phyloP scores from a whole-genome alignment of 2,888 invertebrate genomes.

The Nasonia oneida region DNA sequence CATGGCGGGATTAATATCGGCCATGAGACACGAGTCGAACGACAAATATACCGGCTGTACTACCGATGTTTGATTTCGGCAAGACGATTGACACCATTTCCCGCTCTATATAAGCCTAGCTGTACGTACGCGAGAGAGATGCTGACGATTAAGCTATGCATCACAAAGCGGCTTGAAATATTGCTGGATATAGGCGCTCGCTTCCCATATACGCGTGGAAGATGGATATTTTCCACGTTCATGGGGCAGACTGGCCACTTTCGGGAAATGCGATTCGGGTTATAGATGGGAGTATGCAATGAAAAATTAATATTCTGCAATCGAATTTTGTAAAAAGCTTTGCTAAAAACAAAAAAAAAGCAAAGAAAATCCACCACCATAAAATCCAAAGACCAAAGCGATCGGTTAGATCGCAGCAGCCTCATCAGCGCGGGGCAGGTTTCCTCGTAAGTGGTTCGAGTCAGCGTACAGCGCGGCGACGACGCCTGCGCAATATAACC shows the following conservation, averaged over 20 bases:
- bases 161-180: background rate
- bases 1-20: background rate
- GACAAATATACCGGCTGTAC: background rate
- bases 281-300: too few relatives aligned
- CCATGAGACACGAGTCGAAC: background rate
- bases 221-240: too few relatives aligned
- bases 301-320: too few relatives aligned
- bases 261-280: too few relatives aligned
- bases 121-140: background rate
- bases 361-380: too few relatives aligned
- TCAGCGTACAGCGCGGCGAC: background rate
- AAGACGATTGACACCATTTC: background rate
- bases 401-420: background rate
- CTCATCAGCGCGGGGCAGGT: background rate
- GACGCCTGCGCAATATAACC: background rate
- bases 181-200: background rate
- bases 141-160: background rate
- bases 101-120: background rate
- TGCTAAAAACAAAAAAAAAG: background rate
- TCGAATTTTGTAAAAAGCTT: too few relatives aligned
- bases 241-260: too few relatives aligned
- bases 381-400: background rate
- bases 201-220: too few relatives aligned
- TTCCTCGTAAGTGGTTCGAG: slow-evolving; percentile 19
- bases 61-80: background rate